phyloP scores from a whole-genome alignment of 2,113 vertebrate species.

The Bufo bufo region DNA sequence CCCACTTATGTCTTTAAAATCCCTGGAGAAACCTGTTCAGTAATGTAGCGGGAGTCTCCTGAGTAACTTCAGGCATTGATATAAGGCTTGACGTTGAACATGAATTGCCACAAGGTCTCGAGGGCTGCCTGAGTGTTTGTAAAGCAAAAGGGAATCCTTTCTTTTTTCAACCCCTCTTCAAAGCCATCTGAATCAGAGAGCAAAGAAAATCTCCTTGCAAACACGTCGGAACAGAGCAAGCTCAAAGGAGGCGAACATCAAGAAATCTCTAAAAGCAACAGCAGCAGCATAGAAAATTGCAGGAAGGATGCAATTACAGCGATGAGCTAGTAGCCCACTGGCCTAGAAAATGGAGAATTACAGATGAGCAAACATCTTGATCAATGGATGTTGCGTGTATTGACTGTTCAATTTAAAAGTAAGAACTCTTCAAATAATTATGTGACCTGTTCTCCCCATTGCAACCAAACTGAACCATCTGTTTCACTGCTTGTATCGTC shows the following conservation, averaged over 20 bases:
- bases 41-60: conserved; percentile 25
- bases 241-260: conserved; percentile 47
- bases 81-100: conserved; percentile 28
- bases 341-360: conserved; percentile 57
- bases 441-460: neutral
- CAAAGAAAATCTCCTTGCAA: conserved; percentile 60
- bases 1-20: neutral
- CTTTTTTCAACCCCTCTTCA: conserved; percentile 58
- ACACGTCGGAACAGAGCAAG: conserved; percentile 28
- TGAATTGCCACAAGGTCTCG: conserved; percentile 31
- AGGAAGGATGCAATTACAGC: conserved; percentile 2
- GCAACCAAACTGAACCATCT: neutral
- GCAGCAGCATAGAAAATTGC: neutral
- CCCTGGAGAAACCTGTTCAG: neutral
- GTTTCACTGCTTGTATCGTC: neutral
- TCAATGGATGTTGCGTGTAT: neutral
- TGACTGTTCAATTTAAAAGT: neutral
- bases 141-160: conserved; percentile 62
- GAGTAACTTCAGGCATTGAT: conserved; percentile 28
- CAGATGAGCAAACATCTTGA: conserved; percentile 34
- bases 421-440: neutral
- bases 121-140: conserved; percentile 54
- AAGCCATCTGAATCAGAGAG: conserved; percentile 65
- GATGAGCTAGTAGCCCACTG: neutral
- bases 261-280: conserved; percentile 36